phyloP scores from a whole-genome alignment of 2,113 vertebrate species.

The Ciconia stormi region DNA sequence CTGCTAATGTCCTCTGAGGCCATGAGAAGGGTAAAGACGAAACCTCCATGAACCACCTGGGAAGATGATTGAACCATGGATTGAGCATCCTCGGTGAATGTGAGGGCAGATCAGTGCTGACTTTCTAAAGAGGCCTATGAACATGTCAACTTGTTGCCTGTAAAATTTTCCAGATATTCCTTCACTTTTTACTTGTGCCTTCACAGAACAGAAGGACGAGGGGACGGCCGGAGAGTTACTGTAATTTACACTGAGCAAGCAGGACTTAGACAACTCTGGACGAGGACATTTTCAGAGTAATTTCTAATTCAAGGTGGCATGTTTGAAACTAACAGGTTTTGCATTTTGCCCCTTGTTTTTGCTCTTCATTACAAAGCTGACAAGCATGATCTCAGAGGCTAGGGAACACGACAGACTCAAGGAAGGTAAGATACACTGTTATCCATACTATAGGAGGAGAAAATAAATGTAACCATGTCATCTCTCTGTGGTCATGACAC shows the following conservation, averaged over 20 bases:
- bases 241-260: not conserved
- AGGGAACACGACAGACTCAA: not conserved
- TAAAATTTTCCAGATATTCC: not conserved
- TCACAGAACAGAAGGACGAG: not conserved
- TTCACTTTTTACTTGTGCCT: not conserved
- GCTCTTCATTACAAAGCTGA: not conserved
- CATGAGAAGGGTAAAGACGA: rapidly evolving
- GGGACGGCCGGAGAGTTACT: not conserved
- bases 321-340: not conserved
- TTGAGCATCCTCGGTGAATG: rapidly evolving
- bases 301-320: not conserved
- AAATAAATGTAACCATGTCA: not conserved
- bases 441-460: not conserved
- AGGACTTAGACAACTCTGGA: not conserved
- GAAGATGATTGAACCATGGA: not conserved
- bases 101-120: not conserved
- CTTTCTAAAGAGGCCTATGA: not conserved
- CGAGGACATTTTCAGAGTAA: not conserved
- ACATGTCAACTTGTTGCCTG: rapidly evolving
- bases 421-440: not conserved
- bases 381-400: not conserved
- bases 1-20: not conserved
- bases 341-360: not conserved
- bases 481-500: not conserved
- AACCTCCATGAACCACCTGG: not conserved